A percentile compares a stretch with the other conserved stretches of the same genome.
Evolutionary conservation across 2,888 invertebrate genomes (phyloP).

Genomic region (Cacoxenus indagator): DNA sequence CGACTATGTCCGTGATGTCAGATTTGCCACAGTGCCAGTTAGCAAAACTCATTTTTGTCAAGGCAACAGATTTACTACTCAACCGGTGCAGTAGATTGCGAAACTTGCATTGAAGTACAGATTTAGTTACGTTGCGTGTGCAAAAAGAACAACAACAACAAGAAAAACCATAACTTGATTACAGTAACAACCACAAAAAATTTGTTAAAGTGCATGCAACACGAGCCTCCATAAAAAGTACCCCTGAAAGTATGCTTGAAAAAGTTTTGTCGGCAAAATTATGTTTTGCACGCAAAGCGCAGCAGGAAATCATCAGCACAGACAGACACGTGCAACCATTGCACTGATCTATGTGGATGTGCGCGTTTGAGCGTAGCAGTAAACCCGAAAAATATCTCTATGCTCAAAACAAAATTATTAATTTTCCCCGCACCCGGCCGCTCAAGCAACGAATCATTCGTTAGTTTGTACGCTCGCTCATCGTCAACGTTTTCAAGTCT

Average conservation of each 20-base stretch:
- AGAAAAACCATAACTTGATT: constrained; percentile 1
- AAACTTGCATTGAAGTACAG: not conserved
- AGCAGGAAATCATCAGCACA: not conserved
- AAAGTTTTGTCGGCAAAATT: constrained; percentile 21
- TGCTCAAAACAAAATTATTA: constrained; percentile 1
- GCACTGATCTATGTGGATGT: not conserved
- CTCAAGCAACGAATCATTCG: not conserved
- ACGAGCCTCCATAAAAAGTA: not conserved
- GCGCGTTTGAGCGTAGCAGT: not conserved
- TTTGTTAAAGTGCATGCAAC: not conserved
- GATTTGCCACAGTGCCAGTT: not conserved
- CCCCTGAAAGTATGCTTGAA: constrained; percentile 7
- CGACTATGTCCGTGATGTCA: not conserved
- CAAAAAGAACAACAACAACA: not conserved
- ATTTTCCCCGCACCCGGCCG: not conserved
- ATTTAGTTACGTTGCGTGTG: constrained; percentile 3
- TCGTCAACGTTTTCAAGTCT: not conserved
- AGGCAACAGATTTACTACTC: constrained; percentile 18
- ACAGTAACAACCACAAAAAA: not conserved
- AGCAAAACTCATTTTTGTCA: constrained; percentile 19
- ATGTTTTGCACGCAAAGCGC: constrained; percentile 12
- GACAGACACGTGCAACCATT: not conserved
- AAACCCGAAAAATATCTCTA: constrained; percentile 14
- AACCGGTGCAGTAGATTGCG: not conserved
- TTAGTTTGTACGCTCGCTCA: not conserved